Percentiles rank a stretch among this genome's conserved stretches.
phyloP scores from a whole-genome alignment of 2,797 vertebrate species.

The Neopelma chrysocephalum region DNA sequence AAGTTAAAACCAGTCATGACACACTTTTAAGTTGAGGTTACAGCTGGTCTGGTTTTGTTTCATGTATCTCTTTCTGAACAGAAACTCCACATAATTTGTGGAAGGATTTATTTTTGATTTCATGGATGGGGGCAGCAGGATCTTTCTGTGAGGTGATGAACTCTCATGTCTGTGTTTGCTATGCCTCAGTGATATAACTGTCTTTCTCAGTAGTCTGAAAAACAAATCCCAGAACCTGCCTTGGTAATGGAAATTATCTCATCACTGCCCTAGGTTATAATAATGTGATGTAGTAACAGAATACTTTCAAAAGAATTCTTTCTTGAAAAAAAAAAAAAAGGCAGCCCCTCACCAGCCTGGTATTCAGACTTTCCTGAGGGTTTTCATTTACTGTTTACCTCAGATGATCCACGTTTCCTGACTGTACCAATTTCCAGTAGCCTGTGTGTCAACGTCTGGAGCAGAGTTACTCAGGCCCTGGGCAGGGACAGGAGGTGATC shows the following conservation, averaged over 20 bases:
- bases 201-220: background rate
- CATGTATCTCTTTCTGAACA: background rate
- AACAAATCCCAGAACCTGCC: conserved; percentile 49
- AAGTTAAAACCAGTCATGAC: background rate
- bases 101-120: background rate
- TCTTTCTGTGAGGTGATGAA: background rate
- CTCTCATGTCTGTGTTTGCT: background rate
- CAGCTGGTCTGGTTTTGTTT: background rate
- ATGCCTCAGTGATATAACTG: background rate
- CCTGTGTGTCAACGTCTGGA: conserved; percentile 49
- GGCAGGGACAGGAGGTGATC: background rate
- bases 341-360: background rate
- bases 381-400: conserved; percentile 52
- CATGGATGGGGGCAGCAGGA: background rate
- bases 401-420: conserved; percentile 44
- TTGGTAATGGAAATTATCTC: conserved; percentile 45
- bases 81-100: background rate
- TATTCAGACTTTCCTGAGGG: conserved; percentile 51
- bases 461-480: conserved; percentile 32
- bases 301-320: conserved; percentile 1
- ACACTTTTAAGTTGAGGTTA: background rate
- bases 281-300: conserved; percentile 3
- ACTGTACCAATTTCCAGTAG: conserved; percentile 25
- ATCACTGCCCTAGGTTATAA: conserved; percentile 38
- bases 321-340: background rate